phyloP scores from a whole-genome alignment of 1,140 invertebrate species.

The Phymorhynchus buccinoides region DNA sequence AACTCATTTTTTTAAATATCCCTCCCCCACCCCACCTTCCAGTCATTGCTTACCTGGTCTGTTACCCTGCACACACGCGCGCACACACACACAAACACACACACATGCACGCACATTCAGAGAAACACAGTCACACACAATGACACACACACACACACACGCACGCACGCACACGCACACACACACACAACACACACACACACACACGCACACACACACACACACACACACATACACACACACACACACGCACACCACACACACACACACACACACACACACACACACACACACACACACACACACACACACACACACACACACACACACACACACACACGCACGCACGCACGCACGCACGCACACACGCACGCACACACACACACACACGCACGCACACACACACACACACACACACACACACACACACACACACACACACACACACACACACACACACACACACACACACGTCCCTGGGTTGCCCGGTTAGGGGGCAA shows the following conservation, averaged over 20 bases:
- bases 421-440: constrained; percentile 20
- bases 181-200: too few species aligned
- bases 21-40: not conserved
- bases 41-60: not conserved
- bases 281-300: constrained; percentile 24
- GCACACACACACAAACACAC: too few species aligned
- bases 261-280: not conserved
- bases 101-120: too few species aligned
- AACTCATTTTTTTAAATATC: not conserved
- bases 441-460: constrained; percentile 23
- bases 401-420: constrained; percentile 27
- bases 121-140: too few species aligned
- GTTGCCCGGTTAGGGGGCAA: not conserved
- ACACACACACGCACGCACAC: constrained; percentile 21
- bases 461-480: not conserved
- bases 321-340: constrained; percentile 32
- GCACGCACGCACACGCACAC: too few species aligned
- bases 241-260: not conserved
- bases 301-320: constrained; percentile 20
- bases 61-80: not conserved
- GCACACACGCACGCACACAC: constrained; percentile 23
- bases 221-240: not conserved
- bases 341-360: constrained; percentile 11
- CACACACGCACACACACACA: not conserved
- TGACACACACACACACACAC: too few species aligned